phyloP scores from a whole-genome alignment of 1,140 invertebrate genomes.

The Helicoverpa zea region DNA sequence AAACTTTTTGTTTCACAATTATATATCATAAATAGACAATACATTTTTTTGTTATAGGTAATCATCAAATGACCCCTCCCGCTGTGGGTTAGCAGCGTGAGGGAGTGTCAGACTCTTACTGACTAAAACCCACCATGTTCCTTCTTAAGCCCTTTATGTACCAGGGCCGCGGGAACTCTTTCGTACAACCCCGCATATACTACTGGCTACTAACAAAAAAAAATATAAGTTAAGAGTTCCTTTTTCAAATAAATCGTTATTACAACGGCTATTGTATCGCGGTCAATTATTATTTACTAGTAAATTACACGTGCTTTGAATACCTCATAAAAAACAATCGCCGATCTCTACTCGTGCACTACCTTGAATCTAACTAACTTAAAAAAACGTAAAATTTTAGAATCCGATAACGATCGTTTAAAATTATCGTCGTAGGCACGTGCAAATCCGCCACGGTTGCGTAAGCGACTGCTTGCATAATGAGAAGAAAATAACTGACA shows the following conservation, averaged over 20 bases:
- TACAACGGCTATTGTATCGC: background rate
- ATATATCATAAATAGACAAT: too few species aligned
- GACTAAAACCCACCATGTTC: too few species aligned
- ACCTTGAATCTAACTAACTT: slow-evolving; percentile 22
- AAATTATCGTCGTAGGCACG: slow-evolving; percentile 51
- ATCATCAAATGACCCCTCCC: too few species aligned
- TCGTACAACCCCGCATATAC: too few species aligned
- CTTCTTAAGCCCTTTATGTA: too few species aligned
- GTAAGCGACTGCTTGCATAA: slow-evolving; percentile 71
- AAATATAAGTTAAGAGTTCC: too few species aligned
- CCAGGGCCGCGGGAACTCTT: too few species aligned
- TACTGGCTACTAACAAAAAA: too few species aligned
- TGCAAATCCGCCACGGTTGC: slow-evolving; percentile 59
- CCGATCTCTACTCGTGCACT: background rate
- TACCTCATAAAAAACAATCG: background rate
- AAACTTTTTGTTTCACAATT: too few species aligned
- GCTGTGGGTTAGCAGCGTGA: too few species aligned
- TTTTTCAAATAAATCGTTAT: background rate
- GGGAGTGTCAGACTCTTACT: too few species aligned
- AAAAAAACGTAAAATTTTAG: slow-evolving; percentile 3
- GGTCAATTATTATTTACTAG: background rate
- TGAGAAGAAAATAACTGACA: slow-evolving; percentile 77
- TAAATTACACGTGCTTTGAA: background rate
- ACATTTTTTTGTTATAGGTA: too few species aligned
- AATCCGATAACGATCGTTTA: slow-evolving; percentile 27